Evolutionary conservation across 2,888 invertebrate species (phyloP), one percentile per base, ranked within the genome.

Genomic region (Limenitis camilla): DNA sequence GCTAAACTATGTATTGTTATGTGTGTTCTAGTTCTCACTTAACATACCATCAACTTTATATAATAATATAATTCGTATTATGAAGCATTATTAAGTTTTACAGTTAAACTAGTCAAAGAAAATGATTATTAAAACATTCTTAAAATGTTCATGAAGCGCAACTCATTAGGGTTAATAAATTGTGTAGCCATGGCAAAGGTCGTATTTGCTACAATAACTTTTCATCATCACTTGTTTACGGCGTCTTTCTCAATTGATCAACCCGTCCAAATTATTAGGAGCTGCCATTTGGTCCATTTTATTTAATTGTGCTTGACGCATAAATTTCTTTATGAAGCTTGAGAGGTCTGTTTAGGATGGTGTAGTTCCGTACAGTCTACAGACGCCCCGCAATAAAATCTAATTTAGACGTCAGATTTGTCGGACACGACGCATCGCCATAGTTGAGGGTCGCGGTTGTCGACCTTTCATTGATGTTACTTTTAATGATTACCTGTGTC

Each of bases 361-460:
- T 65, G 60, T 49, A 61, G 62, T 58, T 65, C 11, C 9, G 32
- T 27, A 29, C 38, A 68, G 72, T 71, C 10, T 72, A 72, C 81
- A 80, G 83, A 81, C 85, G 83, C 74, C 74, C 74, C 68, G 84
- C 78, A 85, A 85, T 86, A 86, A 87, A 86, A 86, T 87, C 86
- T 85, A 87, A 87, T 87, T 86, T 87, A 86, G 84, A 84, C 84
- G 77, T 85, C 81, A 81, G 86, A 85, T 85, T 85, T 84, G 82
- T 84, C 77, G 76, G 78, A 72, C 72, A 68, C 69, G 74, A 76
- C 67, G 78, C 70, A 68, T 66, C 70, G 68, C 68, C 68, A 49
- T 49, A 65, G 63, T 61, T 66, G 69, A 70, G 76, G 78, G 79
- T 75, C 72, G 71, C 80, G 85, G 85, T 84, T 81, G 82, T 76